Evolutionary conservation across 1,140 invertebrate species (phyloP), one percentile per base, ranked within the genome.

Genomic region (Babylonia areolata): DNA sequence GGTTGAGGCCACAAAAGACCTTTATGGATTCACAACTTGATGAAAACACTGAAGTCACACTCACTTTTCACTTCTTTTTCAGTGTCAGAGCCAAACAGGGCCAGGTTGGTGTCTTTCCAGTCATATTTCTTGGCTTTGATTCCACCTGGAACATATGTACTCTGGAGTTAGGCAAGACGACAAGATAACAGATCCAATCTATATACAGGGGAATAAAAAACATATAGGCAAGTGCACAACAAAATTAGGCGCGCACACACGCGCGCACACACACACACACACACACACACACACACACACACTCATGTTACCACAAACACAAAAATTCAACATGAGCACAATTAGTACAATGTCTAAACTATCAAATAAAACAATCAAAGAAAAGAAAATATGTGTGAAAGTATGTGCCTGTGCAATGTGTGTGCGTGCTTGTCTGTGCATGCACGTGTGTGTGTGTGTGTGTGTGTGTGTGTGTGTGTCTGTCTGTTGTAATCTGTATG

Each of bases 11-110:
- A n/a, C 15, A 39, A 79, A 12, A 31, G 9, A 79, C 39, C 12
- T 79, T 17, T 17, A 51, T 17, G 17, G 46, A 40, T 42, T 40
- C 9, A 1, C 28, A 3, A 42, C 20, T 37, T 23, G 20, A 3
- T 6, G 9, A 23, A 23, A 20, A 17, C 40, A 79, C 1, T 23
- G n/a, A 79, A 46, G 28, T 23, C 12, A 40, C 17, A 90, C 92
- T 89, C 89, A 94, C 93, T 93, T 91, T 94, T 94, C 28, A 93
- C 91, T 35, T 91, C 54, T 83, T 90, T 94, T 35, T 94, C 93
- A 20, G 87, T 87, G 71, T 93, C 90, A 15, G 89, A 88, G 2
- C 92, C 92, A 88, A 93, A 92, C 37, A 92, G 84, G 20, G 90
- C 90, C 84, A 93, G 80, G 86, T 93, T 93, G 37, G 90, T 89